phyloP scores from a whole-genome alignment of 2,797 vertebrate genomes.

The Alfaro cultratus region DNA sequence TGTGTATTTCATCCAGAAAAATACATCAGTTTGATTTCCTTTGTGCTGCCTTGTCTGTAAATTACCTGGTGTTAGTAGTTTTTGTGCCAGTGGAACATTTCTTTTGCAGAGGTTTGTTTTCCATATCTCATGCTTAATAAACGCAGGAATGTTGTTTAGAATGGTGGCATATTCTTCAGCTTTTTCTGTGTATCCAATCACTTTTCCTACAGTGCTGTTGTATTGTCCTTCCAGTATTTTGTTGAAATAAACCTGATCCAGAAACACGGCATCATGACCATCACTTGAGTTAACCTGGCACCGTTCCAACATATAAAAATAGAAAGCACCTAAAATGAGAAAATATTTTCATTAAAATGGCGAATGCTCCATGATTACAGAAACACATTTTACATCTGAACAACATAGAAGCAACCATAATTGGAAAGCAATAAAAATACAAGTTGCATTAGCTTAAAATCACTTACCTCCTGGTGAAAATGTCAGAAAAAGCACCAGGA shows the following conservation, averaged over 20 bases:
- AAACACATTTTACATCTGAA: not conserved
- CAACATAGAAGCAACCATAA: not conserved
- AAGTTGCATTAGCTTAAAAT: not conserved
- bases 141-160: constrained; percentile 14
- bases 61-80: not conserved
- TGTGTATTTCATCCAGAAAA: not conserved
- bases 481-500: not conserved
- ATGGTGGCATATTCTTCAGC: not conserved
- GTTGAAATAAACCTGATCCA: constrained; percentile 39
- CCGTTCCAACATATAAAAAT: rapidly evolving
- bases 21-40: not conserved
- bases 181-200: constrained; percentile 33
- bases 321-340: constrained; percentile 16
- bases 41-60: not conserved
- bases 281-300: constrained; percentile 32
- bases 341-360: not conserved
- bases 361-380: not conserved
- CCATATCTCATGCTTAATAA: not conserved
- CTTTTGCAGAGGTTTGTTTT: constrained; percentile 14
- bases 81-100: not conserved
- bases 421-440: not conserved
- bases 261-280: constrained; percentile 22
- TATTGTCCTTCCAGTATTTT: constrained; percentile 23
- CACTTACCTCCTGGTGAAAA: not conserved
- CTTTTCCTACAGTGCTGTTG: constrained; percentile 64